Base-by-base conservation (phyloP, 1,140 invertebrate genomes). In the Maconellicoccus hirsutus region DNA sequence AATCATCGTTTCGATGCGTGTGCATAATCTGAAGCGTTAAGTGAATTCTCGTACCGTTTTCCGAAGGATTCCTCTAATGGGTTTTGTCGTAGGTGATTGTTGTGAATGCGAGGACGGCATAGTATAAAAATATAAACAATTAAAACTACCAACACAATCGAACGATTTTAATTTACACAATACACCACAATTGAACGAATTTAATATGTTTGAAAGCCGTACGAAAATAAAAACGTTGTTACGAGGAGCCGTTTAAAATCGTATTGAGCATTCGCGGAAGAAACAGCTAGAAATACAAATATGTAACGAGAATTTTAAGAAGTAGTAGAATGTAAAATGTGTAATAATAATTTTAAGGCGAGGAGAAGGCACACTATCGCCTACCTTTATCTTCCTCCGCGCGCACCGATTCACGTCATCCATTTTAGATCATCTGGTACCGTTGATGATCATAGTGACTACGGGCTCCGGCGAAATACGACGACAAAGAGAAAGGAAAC, bases 361-460 rank as follows among this genome's bases (percentile, higher is more conserved):
- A 66, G 25, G 61, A 66, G 61, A 66, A 66, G 61, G 25, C 61
- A 66, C 19, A 66, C 25, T 66, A 66, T 66, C 61, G 61, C 61
- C 61, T 66, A 66, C 61, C 61, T 66, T 66, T 66, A 52, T 66
- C 61, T 66, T 66, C 61, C 61, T 66, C 61, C 61, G 61, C 61
- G 21, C 61, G 25, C 61, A 66, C 42, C 42, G 42, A 52, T 52
- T 52, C 42, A 52, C 42, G 42, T 52, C 42, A 52, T 52, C 42
- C 42, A 52, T 52, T 52, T 52, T 52, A 52, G 42, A 52, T 52
- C 42, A 52, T 52, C 42, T 52, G 42, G 42, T 52, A 52, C n/a
- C 42, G 42, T 3, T 16, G 42, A 52, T 52, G 42, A 52, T 52
- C 6, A 52, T 52, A 52, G 42, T 52, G 42, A 33, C 29, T 33